Evolutionary conservation across 2,797 vertebrate genomes (phyloP), one percentile per base, ranked within the genome.

Genomic region (Perdix hodgsoniae): DNA sequence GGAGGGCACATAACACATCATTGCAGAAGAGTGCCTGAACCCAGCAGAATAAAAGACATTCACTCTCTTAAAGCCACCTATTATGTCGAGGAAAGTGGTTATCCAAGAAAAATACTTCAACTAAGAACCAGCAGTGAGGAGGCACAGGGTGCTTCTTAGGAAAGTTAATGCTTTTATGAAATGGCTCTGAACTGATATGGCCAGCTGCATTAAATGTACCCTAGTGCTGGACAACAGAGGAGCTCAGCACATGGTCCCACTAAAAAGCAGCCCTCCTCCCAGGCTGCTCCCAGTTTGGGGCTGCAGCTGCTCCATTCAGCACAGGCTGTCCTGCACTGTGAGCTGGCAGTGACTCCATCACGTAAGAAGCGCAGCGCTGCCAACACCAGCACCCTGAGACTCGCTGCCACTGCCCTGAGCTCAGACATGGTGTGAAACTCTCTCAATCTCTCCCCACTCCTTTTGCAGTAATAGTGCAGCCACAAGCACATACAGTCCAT

Each of bases 211-310:
- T 81, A 87, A 92, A 87, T 4, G 39, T 17, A 78, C 45, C 79
- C 83, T 37, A 54, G 21, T 45, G 11, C 40, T 45, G 61, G 49
- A 76, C 93, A 84, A 92, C 33, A 82, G 6, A 72, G 79, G 67
- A 95, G 86, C 33, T 86, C 67, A 87, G 44, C 72, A 74, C 18
- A 71, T 2, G 2, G 47, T 37, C 79, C 44, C 78, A 89, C 40
- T 89, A 92, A 95, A 96, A 96, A 74, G 94, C n/a, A n/a, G 86
- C 57, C 44, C 50, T 90, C 72, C 47, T 85, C 60, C 26, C 7
- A 29, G 52, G 64, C 56, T 70, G 70, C 86, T 66, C 31, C 31
- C 27, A 0, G 1, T 22, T 13, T 16, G 0, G 1, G 27, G 64
- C 65, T 65, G 71, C 78, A 52, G 72, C 82, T 69, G 52, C 81